Percentiles rank a stretch among this genome's conserved stretches.
These are phyloP conservation scores for Acanthosepion pharaonis DNA, from an alignment of 2,888 invertebrate species.

Conservation along the genomic window DNA sequence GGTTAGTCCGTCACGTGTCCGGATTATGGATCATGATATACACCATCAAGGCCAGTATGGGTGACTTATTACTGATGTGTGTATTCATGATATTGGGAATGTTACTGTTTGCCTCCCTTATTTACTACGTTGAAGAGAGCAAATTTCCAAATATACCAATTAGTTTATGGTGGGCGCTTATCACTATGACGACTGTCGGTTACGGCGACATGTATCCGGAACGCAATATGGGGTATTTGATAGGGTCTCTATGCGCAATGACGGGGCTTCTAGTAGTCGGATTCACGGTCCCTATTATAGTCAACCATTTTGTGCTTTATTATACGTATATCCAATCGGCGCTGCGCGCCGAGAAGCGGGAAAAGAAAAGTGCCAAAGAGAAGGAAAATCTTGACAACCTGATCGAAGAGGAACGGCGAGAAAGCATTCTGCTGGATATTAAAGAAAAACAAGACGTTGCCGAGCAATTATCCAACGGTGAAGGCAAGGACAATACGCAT, in stretches of 20 bases:
- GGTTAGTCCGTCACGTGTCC: conserved; percentile 65
- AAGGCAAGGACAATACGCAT: neutral
- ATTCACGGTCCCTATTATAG: conserved; percentile 70
- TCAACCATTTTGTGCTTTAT: conserved; percentile 70
- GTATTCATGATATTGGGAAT: conserved; percentile 69
- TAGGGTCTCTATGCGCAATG: conserved; percentile 66
- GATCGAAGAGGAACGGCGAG: neutral
- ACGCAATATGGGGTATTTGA: conserved; percentile 62
- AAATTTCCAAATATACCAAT: conserved; percentile 66
- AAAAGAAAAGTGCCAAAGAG: conserved; percentile 33
- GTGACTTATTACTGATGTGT: conserved; percentile 67
- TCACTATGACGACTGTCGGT: conserved; percentile 72
- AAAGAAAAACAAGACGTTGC: neutral
- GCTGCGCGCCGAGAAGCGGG: conserved; percentile 50
- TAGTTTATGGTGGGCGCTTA: conserved; percentile 70
- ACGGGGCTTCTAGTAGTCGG: conserved; percentile 68
- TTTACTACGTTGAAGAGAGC: conserved; percentile 67
- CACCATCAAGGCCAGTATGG: conserved; percentile 68
- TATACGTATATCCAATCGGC: conserved; percentile 66
- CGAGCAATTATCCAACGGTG: neutral
- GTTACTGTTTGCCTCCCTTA: conserved; percentile 68
- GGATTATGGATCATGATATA: conserved; percentile 70
- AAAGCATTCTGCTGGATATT: neutral
- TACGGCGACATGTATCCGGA: conserved; percentile 70
- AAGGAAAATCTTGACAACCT: neutral